Percentiles rank a stretch among this genome's conserved stretches.
Evolutionary conservation across 2,888 invertebrate species (phyloP).

Genomic region (Leptinotarsa haldemani): DNA sequence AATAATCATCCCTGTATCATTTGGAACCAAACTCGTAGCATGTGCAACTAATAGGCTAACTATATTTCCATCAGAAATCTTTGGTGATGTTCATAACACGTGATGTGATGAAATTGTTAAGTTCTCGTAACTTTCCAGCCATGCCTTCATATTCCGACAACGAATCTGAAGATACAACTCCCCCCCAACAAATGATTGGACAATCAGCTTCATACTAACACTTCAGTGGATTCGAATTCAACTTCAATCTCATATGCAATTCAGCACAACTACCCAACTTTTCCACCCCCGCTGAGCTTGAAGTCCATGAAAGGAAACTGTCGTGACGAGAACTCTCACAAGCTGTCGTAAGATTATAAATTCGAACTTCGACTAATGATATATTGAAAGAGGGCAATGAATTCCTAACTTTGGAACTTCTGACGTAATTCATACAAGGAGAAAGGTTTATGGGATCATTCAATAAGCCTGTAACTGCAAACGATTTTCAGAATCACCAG

Average conservation of each 20-base stretch:
- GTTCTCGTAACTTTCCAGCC: no score
- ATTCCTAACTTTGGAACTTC: constrained; percentile 21
- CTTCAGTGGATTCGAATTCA: background rate
- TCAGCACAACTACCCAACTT: constrained; percentile 21
- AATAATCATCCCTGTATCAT: no score
- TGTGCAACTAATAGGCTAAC: no score
- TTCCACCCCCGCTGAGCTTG: background rate
- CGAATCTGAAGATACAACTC: background rate
- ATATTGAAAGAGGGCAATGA: constrained; percentile 25
- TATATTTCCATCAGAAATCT: no score
- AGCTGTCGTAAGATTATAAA: constrained; percentile 29
- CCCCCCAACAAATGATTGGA: background rate
- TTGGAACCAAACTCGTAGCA: no score
- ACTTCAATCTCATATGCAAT: constrained; percentile 13
- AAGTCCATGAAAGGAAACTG: constrained; percentile 22
- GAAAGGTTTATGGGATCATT: constrained; percentile 23
- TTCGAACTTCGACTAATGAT: constrained; percentile 24
- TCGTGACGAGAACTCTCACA: constrained; percentile 17
- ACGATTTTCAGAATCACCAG: background rate
- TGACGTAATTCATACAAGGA: constrained; percentile 1
- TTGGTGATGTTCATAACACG: no score
- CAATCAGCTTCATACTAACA: background rate
- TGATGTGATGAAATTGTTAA: no score
- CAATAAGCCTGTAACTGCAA: background rate
- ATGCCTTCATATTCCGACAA: no score